A percentile compares a stretch with the other conserved stretches of the same genome.
Evolutionary conservation across 2,797 vertebrate genomes (phyloP).

Genomic region (Chiroxiphia lanceolata): DNA sequence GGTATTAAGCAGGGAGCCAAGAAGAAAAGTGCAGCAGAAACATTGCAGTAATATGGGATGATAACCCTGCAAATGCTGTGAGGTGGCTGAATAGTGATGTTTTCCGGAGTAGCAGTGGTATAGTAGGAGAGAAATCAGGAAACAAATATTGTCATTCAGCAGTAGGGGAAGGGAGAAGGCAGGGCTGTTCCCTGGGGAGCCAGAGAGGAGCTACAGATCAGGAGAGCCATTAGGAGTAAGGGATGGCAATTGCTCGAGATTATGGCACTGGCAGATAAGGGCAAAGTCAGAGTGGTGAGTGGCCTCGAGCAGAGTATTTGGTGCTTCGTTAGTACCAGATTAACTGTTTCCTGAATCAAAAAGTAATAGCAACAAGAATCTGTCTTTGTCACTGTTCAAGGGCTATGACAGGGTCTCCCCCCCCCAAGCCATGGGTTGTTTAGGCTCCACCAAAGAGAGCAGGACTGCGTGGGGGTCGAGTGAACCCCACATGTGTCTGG

Average conservation of each 20-base stretch:
- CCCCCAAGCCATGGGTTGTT: background rate
- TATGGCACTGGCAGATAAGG: background rate
- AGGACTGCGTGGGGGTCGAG: background rate
- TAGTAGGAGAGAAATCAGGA: background rate
- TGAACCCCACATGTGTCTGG: background rate
- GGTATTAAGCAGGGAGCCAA: background rate
- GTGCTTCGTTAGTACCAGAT: background rate
- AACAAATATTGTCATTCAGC: background rate
- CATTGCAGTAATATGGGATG: background rate
- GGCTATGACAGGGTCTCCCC: background rate
- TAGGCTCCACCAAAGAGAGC: background rate
- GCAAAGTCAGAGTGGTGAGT: background rate
- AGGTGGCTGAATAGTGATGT: background rate
- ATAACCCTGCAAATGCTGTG: background rate
- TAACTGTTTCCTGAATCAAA: background rate
- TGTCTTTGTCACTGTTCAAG: background rate
- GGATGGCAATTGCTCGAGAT: background rate
- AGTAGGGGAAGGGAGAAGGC: background rate
- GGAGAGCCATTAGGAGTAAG: background rate
- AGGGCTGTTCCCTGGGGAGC: background rate
- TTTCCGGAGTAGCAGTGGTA: background rate
- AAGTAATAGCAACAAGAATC: background rate
- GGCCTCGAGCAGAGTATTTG: accelerated
- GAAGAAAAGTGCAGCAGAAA: background rate
- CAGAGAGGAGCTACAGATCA: background rate